Percentiles rank a stretch among this genome's conserved stretches.
phyloP scores from a whole-genome alignment of 1,140 invertebrate genomes.

The Grapholita molesta region DNA sequence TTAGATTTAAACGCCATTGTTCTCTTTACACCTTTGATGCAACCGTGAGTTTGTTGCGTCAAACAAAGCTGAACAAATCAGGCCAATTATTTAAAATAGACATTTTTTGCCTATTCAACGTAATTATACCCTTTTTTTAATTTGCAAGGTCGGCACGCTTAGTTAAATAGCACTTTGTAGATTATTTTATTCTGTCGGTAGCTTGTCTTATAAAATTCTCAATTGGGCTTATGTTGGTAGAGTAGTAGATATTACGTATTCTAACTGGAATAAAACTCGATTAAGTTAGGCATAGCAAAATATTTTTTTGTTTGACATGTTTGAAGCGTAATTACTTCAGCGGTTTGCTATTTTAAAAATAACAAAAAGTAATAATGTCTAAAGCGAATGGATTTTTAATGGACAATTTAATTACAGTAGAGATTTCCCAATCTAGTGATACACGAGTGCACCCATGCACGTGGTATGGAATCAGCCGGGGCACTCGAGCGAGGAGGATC shows the following conservation, averaged over 20 bases:
- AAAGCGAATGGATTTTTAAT: neutral
- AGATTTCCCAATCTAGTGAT: conserved; percentile 29
- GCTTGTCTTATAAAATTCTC: neutral
- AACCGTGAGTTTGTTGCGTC: neutral
- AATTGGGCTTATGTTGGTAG: neutral
- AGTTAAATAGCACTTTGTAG: conserved; percentile 6
- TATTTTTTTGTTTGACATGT: neutral
- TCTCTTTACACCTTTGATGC: neutral
- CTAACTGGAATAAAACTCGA: too few species aligned
- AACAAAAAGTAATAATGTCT: neutral
- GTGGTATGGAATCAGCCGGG: conserved; percentile 33
- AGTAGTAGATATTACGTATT: too few species aligned
- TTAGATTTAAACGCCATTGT: neutral
- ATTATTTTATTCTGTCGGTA: neutral
- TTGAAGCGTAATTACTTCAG: too few species aligned
- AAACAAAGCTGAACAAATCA: neutral
- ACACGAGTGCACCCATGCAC: conserved; percentile 27
- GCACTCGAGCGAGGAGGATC: conserved; percentile 29
- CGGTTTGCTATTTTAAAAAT: neutral
- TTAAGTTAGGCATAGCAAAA: too few species aligned
- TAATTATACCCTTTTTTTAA: conserved; percentile 4
- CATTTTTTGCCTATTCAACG: neutral
- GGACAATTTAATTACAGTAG: conserved; percentile 30
- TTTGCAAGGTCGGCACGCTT: neutral
- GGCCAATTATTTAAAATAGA: conserved; percentile 2